Conservation (phyloP, 2,113 vertebrate species). For the Corvus cornix region DNA sequence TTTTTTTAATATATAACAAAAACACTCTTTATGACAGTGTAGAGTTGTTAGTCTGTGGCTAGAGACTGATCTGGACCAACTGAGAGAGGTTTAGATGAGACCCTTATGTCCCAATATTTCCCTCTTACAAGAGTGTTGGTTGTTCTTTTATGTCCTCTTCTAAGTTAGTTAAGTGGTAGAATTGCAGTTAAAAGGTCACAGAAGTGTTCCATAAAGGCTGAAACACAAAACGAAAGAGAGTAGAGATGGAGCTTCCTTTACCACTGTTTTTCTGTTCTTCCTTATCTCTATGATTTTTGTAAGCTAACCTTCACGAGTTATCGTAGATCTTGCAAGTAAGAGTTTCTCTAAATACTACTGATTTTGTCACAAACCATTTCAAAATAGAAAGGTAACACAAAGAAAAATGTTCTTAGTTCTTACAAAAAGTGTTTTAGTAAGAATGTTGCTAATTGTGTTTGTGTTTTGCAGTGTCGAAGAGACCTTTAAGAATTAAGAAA, state of each 20-base stretch:
- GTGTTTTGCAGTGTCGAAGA: background rate
- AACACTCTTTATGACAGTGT: background rate
- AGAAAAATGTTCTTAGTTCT: background rate
- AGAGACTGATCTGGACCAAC: background rate
- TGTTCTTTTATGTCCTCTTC: background rate
- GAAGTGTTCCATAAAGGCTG: background rate
- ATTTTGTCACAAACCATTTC: background rate
- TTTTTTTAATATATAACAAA: background rate
- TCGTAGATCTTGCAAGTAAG: background rate
- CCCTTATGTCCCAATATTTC: background rate
- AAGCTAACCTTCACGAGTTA: background rate
- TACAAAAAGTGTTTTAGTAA: background rate
- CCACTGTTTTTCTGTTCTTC: background rate
- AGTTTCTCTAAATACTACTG: background rate
- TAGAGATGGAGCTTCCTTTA: background rate
- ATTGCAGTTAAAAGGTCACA: background rate
- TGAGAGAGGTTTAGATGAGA: background rate
- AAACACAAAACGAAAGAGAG: background rate
- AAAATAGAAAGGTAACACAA: background rate
- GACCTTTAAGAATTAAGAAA: background rate
- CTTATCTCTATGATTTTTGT: background rate
- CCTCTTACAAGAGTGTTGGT: background rate
- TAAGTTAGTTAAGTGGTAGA: background rate
- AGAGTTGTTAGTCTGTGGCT: background rate
- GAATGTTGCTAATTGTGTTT: background rate